phyloP scores from a whole-genome alignment of 2,888 invertebrate genomes.

The Platycheirus rosarum region DNA sequence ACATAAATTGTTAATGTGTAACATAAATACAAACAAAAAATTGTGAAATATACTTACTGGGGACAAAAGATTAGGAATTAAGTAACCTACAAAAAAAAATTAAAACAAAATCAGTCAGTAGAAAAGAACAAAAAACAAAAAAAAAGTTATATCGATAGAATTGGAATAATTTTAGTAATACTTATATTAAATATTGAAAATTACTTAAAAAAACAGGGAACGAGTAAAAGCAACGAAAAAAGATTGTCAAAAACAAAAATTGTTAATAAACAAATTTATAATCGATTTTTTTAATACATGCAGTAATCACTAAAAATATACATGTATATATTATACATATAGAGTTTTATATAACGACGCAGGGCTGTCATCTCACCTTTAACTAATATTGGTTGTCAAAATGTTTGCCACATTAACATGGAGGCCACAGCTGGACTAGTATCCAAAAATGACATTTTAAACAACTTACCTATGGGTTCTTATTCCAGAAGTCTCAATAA shows the following conservation, averaged over 20 bases:
- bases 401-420: too few relatives aligned
- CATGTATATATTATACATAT: too few relatives aligned
- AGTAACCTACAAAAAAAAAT: constrained; percentile 83
- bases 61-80: constrained; percentile 82
- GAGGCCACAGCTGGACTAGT: too few relatives aligned
- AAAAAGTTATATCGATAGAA: constrained; percentile 59
- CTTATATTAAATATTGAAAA: constrained; percentile 11
- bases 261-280: constrained; percentile 45
- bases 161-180: too few relatives aligned
- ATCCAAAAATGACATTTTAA: too few relatives aligned
- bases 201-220: constrained; percentile 5
- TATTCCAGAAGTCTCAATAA: constrained; percentile 84
- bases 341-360: too few relatives aligned
- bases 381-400: constrained; percentile 19
- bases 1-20: too few relatives aligned
- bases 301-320: constrained; percentile 27
- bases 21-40: constrained; percentile 58
- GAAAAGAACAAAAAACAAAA: constrained; percentile 74
- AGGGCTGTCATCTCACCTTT: constrained; percentile 45
- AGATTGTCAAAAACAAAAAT: constrained; percentile 16
- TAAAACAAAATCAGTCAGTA: constrained; percentile 77
- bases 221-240: too few relatives aligned
- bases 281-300: constrained; percentile 32
- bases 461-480: constrained; percentile 80
- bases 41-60: constrained; percentile 76